Percentiles rank a stretch among this genome's conserved stretches.
phyloP scores from a whole-genome alignment of 2,797 vertebrate species.

The Falco biarmicus region DNA sequence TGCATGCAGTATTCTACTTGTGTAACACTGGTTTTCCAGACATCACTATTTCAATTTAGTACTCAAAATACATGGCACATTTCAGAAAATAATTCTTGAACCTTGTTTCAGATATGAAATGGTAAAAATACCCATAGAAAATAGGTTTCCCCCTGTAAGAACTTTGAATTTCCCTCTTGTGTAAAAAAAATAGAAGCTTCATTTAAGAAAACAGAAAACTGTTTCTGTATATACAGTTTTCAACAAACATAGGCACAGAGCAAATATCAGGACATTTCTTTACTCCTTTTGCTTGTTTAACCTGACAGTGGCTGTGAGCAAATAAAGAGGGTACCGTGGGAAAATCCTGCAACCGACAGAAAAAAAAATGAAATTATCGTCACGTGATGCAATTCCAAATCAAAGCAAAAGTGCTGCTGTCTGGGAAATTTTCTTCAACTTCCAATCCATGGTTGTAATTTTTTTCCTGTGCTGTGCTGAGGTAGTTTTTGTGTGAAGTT shows the following conservation, averaged over 20 bases:
- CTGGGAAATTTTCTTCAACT: not conserved
- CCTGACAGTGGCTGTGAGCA: not conserved
- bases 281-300: not conserved
- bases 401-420: not conserved
- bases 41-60: not conserved
- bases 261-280: not conserved
- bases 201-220: not conserved
- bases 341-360: not conserved
- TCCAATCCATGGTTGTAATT: not conserved
- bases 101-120: not conserved
- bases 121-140: not conserved
- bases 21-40: not conserved
- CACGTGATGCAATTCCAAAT: not conserved
- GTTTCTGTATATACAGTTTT: not conserved
- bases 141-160: not conserved
- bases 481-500: not conserved
- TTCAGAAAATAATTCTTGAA: not conserved
- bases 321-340: not conserved
- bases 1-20: not conserved
- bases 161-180: not conserved
- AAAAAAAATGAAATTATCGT: not conserved
- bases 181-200: not conserved
- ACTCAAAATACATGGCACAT: not conserved
- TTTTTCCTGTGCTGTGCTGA: not conserved
- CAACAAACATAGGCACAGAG: not conserved